Evolutionary conservation across 2,888 invertebrate species (phyloP), one percentile per base, ranked within the genome.

Genomic region (Spisula solida): DNA sequence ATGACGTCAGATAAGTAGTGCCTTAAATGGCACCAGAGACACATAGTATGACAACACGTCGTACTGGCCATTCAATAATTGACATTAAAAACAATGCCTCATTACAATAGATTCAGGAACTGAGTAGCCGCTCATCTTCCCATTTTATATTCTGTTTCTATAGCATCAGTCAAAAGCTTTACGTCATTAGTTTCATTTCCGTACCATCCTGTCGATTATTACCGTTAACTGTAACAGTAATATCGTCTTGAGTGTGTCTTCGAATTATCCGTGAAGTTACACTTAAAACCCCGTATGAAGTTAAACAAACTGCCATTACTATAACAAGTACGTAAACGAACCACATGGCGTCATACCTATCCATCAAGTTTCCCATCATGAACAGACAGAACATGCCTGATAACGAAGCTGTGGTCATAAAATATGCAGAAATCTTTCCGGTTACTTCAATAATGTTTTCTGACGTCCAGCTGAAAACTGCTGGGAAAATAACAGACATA

Each of bases 401-500:
- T 16, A 96, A 90, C 2, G 97, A 95, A 1, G 96, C 95, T 5
- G 96, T 96, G 5, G 96, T 91, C 25, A 96, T 94, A 87, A 97
- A 96, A 25, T 96, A 89, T 0, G 97, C 95, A 1, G 96, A 95
- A 20, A 96, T 95, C 90, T 95, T 95, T 56, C 97, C 96, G 0
- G 96, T 96, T 0, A 97, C 95, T 12, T 95, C 94, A 31, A 97
- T 94, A 12, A 94, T 82, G 88, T 96, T 96, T 31, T 94, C 93
- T 85, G 97, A 96, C 12, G 96, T 94, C 97, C 97, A 97, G 20
- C 96, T 94, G 60, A 97, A 95, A n/a, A 96, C 95, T 0, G 96
- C 95, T 0, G 97, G 97, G 88, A 97, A 97, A n/a, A 97, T 96
- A 2, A 97, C 41, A 8, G 41, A 86, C 93, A 97, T 94, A 1